Evolutionary conservation across 2,113 vertebrate genomes (phyloP).

Genomic region (Tapirus terrestris): DNA sequence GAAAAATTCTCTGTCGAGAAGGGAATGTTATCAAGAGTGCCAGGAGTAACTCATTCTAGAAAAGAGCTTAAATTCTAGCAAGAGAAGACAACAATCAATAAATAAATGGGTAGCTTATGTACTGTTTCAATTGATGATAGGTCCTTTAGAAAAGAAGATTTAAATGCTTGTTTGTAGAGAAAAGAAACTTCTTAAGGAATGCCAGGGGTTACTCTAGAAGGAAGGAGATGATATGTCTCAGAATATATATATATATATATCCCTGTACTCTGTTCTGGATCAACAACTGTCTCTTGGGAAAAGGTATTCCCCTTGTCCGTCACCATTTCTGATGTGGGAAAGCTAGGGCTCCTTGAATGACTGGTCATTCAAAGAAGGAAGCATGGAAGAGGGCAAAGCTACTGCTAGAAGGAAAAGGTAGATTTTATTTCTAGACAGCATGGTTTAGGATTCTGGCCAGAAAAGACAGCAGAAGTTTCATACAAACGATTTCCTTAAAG

Average conservation of each 20-base stretch:
- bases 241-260: not conserved
- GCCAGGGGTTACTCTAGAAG: fast-evolving
- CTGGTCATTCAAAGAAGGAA: not conserved
- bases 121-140: not conserved
- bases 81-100: not conserved
- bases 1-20: not conserved
- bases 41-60: not conserved
- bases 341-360: not conserved
- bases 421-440: not conserved
- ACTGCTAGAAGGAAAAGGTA: not conserved
- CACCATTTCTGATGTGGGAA: not conserved
- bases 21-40: not conserved
- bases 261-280: not conserved
- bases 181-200: not conserved
- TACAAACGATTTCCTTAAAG: not conserved
- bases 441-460: too few species aligned
- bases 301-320: not conserved
- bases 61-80: not conserved
- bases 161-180: not conserved
- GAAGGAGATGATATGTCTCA: not conserved
- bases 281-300: not conserved
- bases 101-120: not conserved
- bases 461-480: not conserved
- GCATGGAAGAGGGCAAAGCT: not conserved
- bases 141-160: not conserved